These are phyloP conservation scores for Agrotis clavis DNA, from an alignment of 2,888 invertebrate species.

Conservation along the genomic window DNA sequence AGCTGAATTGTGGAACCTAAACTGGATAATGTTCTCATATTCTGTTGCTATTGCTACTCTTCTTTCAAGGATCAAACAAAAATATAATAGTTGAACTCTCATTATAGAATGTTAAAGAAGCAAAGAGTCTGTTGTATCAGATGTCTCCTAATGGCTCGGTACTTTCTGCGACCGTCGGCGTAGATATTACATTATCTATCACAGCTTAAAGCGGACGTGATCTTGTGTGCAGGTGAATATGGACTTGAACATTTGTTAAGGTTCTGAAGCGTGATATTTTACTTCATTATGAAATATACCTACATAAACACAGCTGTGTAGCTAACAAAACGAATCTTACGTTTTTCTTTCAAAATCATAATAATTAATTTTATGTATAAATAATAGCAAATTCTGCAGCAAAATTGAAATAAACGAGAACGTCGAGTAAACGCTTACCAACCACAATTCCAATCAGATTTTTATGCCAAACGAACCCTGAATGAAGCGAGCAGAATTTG, in stretches of 20 bases:
- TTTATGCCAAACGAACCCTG: constrained; percentile 17
- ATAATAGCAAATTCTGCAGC: neutral
- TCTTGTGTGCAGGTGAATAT: constrained; percentile 17
- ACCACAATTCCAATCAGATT: constrained; percentile 13
- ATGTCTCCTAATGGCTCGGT: constrained; percentile 57
- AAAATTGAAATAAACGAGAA: neutral
- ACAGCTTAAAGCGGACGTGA: constrained; percentile 32
- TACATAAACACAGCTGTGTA: neutral
- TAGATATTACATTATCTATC: constrained; percentile 47
- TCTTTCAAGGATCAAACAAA: neutral
- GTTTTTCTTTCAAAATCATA: neutral
- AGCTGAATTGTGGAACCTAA: neutral
- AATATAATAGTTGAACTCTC: constrained; percentile 13
- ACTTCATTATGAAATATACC: neutral
- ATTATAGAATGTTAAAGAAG: constrained; percentile 37
- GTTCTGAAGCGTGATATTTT: neutral
- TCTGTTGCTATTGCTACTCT: no score
- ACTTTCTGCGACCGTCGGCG: constrained; percentile 37
- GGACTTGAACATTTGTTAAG: neutral
- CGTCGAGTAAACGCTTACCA: neutral
- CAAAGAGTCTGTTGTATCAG: constrained; percentile 52
- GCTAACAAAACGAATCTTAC: neutral
- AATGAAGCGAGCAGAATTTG: neutral
- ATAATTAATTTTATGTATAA: neutral
- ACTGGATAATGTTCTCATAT: neutral